phyloP scores from a whole-genome alignment of 2,797 vertebrate genomes.

The Malurus splendens region DNA sequence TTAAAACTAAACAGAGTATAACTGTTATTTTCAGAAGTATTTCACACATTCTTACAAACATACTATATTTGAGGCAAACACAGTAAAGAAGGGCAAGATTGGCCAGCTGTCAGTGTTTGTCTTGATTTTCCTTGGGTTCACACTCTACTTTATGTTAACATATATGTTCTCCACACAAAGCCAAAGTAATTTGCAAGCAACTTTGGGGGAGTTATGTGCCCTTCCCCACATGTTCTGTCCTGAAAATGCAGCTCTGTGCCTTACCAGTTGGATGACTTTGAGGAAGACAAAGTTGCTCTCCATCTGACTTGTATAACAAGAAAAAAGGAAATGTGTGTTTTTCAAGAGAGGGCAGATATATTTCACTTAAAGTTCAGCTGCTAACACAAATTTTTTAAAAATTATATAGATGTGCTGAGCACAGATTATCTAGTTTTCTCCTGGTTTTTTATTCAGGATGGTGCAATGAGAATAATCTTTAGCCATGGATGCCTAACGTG shows the following conservation, averaged over 20 bases:
- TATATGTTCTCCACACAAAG: slow-evolving; percentile 34
- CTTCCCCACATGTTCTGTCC: slow-evolving; percentile 18
- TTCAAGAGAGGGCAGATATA: neutral
- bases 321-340: neutral
- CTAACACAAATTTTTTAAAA: neutral
- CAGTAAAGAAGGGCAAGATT: slow-evolving; percentile 53
- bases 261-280: neutral
- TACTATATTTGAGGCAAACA: slow-evolving; percentile 57
- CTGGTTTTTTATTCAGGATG: neutral
- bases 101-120: slow-evolving; percentile 59
- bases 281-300: neutral
- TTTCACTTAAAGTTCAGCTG: neutral
- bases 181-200: slow-evolving; percentile 5
- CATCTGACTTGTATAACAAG: neutral
- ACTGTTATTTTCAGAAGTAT: slow-evolving; percentile 50
- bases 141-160: slow-evolving; percentile 39
- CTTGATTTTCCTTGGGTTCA: slow-evolving; percentile 49
- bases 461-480: neutral
- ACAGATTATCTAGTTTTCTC: neutral
- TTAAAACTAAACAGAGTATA: slow-evolving; percentile 28
- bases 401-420: neutral
- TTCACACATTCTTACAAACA: slow-evolving; percentile 56
- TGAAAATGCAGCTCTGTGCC: neutral
- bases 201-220: neutral
- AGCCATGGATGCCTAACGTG: neutral